A percentile compares a stretch with the other conserved stretches of the same genome.
Conservation (phyloP, 30 jellyfish, hydroid and myxozoan genomes). For the Aurelia aurita region DNA sequence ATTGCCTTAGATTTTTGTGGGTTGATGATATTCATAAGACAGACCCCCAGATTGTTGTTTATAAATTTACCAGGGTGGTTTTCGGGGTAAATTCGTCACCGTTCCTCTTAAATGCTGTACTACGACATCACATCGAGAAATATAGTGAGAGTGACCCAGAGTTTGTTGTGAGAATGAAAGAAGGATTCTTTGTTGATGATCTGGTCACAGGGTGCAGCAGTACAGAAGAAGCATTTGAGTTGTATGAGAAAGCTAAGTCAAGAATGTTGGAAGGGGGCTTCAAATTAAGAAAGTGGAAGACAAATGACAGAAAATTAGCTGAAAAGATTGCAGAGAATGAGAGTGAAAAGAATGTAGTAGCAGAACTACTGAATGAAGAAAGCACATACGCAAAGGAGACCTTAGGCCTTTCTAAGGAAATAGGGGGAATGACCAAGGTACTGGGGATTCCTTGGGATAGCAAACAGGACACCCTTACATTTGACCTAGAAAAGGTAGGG, state of each 20-base stretch:
- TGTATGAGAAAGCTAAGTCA: constrained; percentile 44
- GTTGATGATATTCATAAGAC: too few relatives aligned
- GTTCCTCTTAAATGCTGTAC: not conserved
- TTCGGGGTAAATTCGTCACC: too few relatives aligned
- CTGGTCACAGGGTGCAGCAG: constrained; percentile 22
- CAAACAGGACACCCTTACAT: constrained; percentile 29
- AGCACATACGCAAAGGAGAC: constrained; percentile 49
- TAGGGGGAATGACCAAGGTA: constrained; percentile 36
- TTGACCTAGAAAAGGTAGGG: constrained; percentile 6
- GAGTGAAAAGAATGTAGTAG: constrained; percentile 5
- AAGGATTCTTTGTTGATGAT: constrained; percentile 31
- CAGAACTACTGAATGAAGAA: not conserved
- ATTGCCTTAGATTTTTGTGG: too few relatives aligned
- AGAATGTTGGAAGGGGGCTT: constrained; percentile 53
- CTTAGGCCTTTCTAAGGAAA: constrained; percentile 27
- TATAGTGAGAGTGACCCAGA: not conserved
- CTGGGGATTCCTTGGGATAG: constrained; percentile 53
- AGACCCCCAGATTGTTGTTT: too few relatives aligned
- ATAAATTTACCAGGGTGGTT: too few relatives aligned
- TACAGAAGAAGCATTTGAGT: constrained; percentile 30
- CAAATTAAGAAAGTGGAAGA: constrained; percentile 9
- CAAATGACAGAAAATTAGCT: constrained; percentile 26
- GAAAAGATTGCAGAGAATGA: constrained; percentile 28
- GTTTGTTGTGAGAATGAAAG: not conserved
- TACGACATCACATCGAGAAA: not conserved